Evolutionary conservation across 2,113 vertebrate genomes (phyloP), one percentile per base, ranked within the genome.

Genomic region (Pluvianellus socialis): DNA sequence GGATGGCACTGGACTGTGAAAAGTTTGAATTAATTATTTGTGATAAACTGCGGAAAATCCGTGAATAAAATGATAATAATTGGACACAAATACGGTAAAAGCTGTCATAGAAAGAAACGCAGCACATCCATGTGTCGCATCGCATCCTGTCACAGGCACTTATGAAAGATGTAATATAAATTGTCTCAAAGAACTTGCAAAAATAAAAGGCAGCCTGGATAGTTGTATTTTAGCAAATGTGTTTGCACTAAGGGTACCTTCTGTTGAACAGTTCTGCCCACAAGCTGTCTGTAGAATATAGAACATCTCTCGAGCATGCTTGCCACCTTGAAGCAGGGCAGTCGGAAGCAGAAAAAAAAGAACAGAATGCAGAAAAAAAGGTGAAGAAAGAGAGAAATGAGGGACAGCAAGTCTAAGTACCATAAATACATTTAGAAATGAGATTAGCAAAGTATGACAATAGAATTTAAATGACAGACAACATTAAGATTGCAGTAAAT

Each of bases 211-310:
- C 98, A 98, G 97, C 97, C 97, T 97, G 98, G 95, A 98, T 98
- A 98, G 97, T 95, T 96, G 97, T 98, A 98, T 97, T 97, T 98
- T 98, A 98, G 97, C 97, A 98, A 98, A 98, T 98, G 98, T 98
- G 98, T 98, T 98, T 98, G 97, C 97, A 97, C 98, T 97, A 97
- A 98, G 98, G 99, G 99, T 99, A 99, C 99, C 99, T 99, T 99
- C 99, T 98, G 99, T 99, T 98, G 99, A 99, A 99, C 99, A 99
- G 99, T 99, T 99, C 98, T 99, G 99, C 99, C 98, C 98, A 99
- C 99, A 99, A 99, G 99, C 98, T 98, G 98, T 99, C 98, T 99
- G 99, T 98, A 99, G 99, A 98, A 99, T 98, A 99, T 98, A 99
- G 99, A 99, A 99, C 98, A 99, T 99, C 99, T 99, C 99, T 98